phyloP scores from a whole-genome alignment of 2,113 vertebrate species.

The Trematomus loennbergii region DNA sequence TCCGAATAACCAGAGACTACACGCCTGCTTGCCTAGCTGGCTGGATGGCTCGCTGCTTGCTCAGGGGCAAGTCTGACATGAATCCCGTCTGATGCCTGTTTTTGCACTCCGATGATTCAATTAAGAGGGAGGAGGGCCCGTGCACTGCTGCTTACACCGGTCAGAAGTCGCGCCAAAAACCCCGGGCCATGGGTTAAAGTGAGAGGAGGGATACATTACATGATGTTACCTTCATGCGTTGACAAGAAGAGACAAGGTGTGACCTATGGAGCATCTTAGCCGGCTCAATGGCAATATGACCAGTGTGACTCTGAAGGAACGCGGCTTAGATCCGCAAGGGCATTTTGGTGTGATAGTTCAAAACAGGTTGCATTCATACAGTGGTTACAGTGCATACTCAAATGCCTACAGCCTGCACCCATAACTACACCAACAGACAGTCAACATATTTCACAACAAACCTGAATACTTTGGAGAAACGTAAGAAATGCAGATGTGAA shows the following conservation, averaged over 20 bases:
- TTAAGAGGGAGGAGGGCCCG: constrained; percentile 69
- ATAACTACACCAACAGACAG: neutral
- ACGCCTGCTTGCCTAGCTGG: constrained; percentile 41
- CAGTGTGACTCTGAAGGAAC: constrained; percentile 23
- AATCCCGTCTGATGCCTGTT: constrained; percentile 76
- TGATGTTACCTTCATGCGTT: constrained; percentile 69
- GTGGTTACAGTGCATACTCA: neutral
- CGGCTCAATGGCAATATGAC: constrained; percentile 54
- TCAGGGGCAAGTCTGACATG: constrained; percentile 76
- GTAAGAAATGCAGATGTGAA: neutral
- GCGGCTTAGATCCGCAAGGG: constrained; percentile 21
- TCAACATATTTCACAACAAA: neutral
- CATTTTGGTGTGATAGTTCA: neutral
- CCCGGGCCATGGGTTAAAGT: constrained; percentile 66
- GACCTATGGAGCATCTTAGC: constrained; percentile 66
- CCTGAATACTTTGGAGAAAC: neutral
- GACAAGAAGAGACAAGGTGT: constrained; percentile 74
- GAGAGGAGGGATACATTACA: constrained; percentile 68
- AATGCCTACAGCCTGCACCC: neutral
- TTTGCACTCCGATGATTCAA: constrained; percentile 81
- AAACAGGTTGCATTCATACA: neutral
- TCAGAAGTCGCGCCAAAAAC: constrained; percentile 71
- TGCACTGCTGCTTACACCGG: constrained; percentile 64
- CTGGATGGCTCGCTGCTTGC: constrained; percentile 58
- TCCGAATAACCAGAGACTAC: constrained; percentile 67